A percentile compares a stretch with the other conserved stretches of the same genome.
Conservation (phyloP, 2,888 invertebrate species). For the Pseudoips prasinana region DNA sequence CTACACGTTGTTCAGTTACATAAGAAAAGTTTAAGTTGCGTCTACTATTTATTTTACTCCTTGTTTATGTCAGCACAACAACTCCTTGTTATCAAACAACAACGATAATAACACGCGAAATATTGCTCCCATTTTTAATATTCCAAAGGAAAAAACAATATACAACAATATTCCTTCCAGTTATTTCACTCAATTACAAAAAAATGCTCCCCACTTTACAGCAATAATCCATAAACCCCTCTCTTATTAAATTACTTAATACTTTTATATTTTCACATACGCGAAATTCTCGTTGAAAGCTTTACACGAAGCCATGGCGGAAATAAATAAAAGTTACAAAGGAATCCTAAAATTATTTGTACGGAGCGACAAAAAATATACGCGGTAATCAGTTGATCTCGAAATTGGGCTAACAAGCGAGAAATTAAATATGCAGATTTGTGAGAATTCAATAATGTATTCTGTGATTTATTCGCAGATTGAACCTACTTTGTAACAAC, state of each 20-base stretch:
- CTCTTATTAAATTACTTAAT: slow-evolving; percentile 16
- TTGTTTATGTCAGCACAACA: too few relatives aligned
- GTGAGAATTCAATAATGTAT: slow-evolving; percentile 26
- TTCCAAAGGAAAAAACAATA: too few relatives aligned
- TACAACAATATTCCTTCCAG: too few relatives aligned
- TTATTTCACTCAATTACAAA: too few relatives aligned
- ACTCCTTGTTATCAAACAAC: too few relatives aligned
- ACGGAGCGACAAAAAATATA: slow-evolving; percentile 6
- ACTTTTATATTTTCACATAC: slow-evolving; percentile 1
- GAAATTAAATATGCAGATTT: slow-evolving; percentile 39
- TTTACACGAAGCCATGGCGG: slow-evolving; percentile 14
- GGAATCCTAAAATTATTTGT: slow-evolving; percentile 20
- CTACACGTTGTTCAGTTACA: too few relatives aligned
- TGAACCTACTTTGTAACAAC: too few relatives aligned
- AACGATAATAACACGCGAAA: too few relatives aligned
- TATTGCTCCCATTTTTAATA: too few relatives aligned
- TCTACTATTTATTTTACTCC: too few relatives aligned
- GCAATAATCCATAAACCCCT: slow-evolving; percentile 13
- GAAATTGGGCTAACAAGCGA: slow-evolving; percentile 34
- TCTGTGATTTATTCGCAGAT: slow-evolving; percentile 17
- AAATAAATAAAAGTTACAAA: slow-evolving; percentile 20
- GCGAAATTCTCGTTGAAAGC: slow-evolving; percentile 25
- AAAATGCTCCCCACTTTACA: too few relatives aligned
- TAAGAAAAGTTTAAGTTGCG: too few relatives aligned
- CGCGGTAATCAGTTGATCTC: slow-evolving; percentile 27